phyloP scores from a whole-genome alignment of 2,113 vertebrate genomes.

The Chaetorhynchus papuensis region DNA sequence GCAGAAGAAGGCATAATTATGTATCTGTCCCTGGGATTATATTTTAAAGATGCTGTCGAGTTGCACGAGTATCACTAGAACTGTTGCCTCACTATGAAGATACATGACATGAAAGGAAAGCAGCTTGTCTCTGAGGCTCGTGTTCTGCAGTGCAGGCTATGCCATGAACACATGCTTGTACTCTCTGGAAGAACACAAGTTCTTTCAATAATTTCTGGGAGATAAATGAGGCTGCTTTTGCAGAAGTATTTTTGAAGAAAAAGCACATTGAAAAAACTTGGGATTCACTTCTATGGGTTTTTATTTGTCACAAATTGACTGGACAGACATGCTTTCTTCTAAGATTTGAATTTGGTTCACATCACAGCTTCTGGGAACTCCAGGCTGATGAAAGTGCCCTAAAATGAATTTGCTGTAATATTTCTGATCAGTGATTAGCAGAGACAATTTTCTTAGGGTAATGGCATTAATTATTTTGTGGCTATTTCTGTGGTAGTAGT shows the following conservation, averaged over 20 bases:
- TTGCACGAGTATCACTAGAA: background rate
- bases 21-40: background rate
- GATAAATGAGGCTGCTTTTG: background rate
- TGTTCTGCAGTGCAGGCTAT: background rate
- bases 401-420: background rate
- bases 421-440: background rate
- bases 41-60: background rate
- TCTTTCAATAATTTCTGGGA: background rate
- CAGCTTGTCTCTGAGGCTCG: background rate
- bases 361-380: background rate
- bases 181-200: background rate
- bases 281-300: background rate
- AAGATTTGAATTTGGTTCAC: background rate
- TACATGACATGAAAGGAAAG: background rate
- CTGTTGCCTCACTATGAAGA: background rate
- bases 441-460: background rate
- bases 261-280: background rate
- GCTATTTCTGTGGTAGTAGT: background rate
- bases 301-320: background rate
- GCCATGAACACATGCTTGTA: background rate
- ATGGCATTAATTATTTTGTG: background rate
- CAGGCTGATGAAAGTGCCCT: background rate
- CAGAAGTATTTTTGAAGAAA: background rate
- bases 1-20: background rate
- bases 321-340: background rate